A percentile compares a stretch with the other conserved stretches of the same genome.
Conservation (phyloP, 2,113 vertebrate genomes). For the Recurvirostra avosetta region DNA sequence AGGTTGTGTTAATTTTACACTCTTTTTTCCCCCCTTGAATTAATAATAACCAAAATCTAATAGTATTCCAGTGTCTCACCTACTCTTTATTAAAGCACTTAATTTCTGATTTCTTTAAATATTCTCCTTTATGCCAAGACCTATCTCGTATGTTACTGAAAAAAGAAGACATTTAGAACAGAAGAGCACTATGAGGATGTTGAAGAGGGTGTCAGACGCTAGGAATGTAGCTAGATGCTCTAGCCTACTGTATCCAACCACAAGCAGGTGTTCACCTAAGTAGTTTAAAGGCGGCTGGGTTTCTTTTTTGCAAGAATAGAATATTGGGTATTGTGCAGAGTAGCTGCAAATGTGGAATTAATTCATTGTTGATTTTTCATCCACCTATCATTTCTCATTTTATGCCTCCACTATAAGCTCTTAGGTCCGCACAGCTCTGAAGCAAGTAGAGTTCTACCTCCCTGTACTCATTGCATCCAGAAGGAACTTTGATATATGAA, state of each 20-base stretch:
- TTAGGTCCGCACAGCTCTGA: background rate
- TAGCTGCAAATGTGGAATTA: background rate
- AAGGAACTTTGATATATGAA: background rate
- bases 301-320: background rate
- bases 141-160: background rate
- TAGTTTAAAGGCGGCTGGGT: background rate
- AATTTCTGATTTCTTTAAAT: background rate
- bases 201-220: background rate
- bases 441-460: background rate
- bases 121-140: background rate
- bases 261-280: background rate
- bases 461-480: background rate
- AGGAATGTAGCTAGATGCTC: background rate
- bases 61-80: background rate
- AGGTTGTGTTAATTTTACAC: background rate
- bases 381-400: background rate
- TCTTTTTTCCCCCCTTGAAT: background rate
- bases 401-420: background rate
- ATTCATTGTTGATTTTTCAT: background rate
- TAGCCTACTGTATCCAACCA: background rate
- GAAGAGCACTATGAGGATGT: background rate
- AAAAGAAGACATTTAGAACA: background rate
- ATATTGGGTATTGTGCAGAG: background rate
- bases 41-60: background rate
- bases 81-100: background rate